phyloP scores from a whole-genome alignment of 2,113 vertebrate genomes.

The Rhipidura dahli region DNA sequence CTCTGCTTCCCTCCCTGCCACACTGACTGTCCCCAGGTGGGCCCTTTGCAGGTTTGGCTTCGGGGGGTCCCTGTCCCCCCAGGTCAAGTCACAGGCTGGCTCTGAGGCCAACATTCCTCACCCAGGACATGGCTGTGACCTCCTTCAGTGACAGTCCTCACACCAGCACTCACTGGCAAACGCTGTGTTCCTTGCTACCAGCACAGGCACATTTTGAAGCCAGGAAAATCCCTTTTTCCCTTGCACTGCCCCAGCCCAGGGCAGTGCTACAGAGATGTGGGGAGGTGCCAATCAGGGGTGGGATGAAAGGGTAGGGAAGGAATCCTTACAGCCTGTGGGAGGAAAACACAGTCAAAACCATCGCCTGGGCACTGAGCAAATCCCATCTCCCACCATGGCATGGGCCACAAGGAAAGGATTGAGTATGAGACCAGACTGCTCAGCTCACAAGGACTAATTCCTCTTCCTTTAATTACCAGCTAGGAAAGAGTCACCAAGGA shows the following conservation, averaged over 20 bases:
- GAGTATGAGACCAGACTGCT: not conserved
- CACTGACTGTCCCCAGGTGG: accelerated
- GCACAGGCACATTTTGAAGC: not conserved
- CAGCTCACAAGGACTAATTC: not conserved
- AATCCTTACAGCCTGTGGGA: not conserved
- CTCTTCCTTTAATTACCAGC: not conserved
- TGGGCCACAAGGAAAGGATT: not conserved
- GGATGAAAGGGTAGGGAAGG: not conserved
- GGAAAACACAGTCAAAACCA: not conserved
- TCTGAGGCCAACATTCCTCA: not conserved
- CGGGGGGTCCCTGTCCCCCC: accelerated
- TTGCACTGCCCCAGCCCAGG: not conserved
- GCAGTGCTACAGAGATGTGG: accelerated
- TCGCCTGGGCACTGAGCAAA: not conserved
- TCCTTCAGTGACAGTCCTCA: not conserved
- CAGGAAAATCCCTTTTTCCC: not conserved
- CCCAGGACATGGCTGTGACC: not conserved
- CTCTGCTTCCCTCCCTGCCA: not conserved
- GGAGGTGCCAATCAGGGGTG: not conserved
- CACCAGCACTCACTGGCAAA: accelerated
- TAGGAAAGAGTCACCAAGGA: not conserved
- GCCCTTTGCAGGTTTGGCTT: not conserved
- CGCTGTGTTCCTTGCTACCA: accelerated
- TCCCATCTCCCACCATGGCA: not conserved
- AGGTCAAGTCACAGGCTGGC: not conserved